Evolutionary conservation across 2,888 invertebrate species (phyloP), one percentile per base, ranked within the genome.

Genomic region (Podotricha telesiphe): DNA sequence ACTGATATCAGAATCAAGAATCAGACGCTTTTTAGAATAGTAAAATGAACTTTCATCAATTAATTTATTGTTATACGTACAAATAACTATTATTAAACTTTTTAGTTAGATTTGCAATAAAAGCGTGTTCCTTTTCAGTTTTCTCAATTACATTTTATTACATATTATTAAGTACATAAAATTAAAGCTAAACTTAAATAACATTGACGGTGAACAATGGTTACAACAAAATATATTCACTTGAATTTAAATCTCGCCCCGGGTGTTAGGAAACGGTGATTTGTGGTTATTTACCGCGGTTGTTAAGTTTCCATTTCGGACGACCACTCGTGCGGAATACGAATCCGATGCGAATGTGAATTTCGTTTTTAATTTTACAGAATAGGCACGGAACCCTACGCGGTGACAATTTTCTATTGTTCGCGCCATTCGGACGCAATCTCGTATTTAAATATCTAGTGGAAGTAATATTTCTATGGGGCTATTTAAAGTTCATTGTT

Each of bases 231-330:
- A 78, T 77, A 88, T 82, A 86, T 82, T 85, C 82, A 83, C 86
- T 88, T 85, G 85, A 91, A 91, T 92, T 91, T 88, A 90, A 92
- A 92, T 88, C 86, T 86, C 88, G 89, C 89, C 88, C 81, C 81
- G 85, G 86, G 91, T 83, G 91, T 91, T 91, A 90, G 90, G 84
- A 87, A 79, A 81, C 87, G 78, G 90, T 92, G 92, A 93, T 93
- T 93, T 93, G 92, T 91, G 92, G 92, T 89, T 93, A 91, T 91
- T 91, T 91, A 91, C 90, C 84, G 86, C 89, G 89, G 86, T 84
- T 87, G 90, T 92, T 91, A 90, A 89, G 86, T 89, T 88, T 86
- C 91, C 91, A 91, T 92, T 92, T 85, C 87, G 82, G 80, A 70
- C 75, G 78, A 71, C 80, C 86, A 80, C 83, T 87, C 91, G 91